Percentiles rank a stretch among this genome's conserved stretches.
These are phyloP conservation scores for Pampusana beccarii DNA, from an alignment of 2,113 vertebrate species.

Conservation along the genomic window DNA sequence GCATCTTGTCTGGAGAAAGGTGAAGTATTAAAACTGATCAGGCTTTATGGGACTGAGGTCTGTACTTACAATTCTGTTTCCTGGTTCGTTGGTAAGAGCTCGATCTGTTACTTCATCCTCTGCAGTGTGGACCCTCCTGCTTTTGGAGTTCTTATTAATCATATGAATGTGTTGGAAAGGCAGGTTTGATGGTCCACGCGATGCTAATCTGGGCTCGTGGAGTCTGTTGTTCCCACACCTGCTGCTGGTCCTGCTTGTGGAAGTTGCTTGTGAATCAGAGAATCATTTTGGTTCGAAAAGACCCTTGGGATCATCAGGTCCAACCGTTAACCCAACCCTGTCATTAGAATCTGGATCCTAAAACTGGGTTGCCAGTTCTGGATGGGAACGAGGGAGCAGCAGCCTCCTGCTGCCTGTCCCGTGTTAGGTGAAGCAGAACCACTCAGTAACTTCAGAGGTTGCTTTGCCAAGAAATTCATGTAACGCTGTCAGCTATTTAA, in stretches of 20 bases:
- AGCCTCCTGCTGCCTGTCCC: not conserved
- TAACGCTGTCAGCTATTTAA: constrained; percentile 31
- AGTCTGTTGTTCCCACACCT: not conserved
- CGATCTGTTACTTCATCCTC: not conserved
- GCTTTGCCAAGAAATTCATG: constrained; percentile 51
- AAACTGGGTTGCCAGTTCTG: not conserved
- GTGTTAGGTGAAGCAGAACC: constrained; percentile 31
- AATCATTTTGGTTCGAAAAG: no score
- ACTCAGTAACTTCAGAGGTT: not conserved
- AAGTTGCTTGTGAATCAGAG: not conserved
- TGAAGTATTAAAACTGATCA: not conserved
- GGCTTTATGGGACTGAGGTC: not conserved
- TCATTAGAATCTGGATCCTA: not conserved
- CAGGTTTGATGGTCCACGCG: rapidly evolving
- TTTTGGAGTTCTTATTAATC: not conserved
- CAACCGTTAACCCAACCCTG: no score
- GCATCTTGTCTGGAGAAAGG: not conserved
- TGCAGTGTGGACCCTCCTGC: not conserved
- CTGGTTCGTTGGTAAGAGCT: not conserved
- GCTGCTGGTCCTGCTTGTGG: not conserved
- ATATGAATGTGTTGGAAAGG: not conserved
- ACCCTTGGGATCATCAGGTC: no score
- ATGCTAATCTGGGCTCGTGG: rapidly evolving
- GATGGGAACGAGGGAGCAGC: not conserved
- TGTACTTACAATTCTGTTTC: not conserved